phyloP scores from a whole-genome alignment of 2,113 vertebrate species.

The Pangasianodon hypophthalmus region DNA sequence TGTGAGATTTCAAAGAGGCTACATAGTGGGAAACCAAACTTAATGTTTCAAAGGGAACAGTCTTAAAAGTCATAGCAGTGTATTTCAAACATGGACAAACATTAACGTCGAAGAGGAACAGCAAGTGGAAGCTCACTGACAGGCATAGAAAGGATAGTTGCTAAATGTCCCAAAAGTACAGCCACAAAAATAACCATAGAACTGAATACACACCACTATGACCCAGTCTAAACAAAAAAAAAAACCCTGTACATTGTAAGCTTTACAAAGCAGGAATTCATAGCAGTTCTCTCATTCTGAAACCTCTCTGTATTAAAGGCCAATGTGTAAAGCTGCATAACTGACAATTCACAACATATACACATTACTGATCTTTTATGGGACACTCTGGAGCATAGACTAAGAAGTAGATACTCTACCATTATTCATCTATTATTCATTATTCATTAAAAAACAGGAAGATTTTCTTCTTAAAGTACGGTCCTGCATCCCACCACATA shows the following conservation, averaged over 20 bases:
- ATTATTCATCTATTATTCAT: too few relatives aligned
- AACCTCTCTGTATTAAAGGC: not conserved
- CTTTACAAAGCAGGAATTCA: too few relatives aligned
- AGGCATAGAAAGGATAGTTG: not conserved
- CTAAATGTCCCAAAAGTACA: not conserved
- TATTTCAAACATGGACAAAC: not conserved
- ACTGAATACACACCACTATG: not conserved
- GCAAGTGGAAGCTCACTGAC: not conserved
- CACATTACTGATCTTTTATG: not conserved
- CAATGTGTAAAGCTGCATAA: not conserved
- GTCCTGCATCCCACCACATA: not conserved
- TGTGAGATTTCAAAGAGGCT: not conserved
- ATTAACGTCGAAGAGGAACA: not conserved
- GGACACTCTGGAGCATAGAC: too few relatives aligned
- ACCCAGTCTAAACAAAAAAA: not conserved
- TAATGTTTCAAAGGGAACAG: not conserved
- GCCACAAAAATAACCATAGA: not conserved
- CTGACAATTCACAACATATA: not conserved
- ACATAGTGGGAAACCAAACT: not conserved
- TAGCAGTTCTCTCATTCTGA: not conserved
- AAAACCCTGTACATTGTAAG: too few relatives aligned
- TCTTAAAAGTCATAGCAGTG: not conserved
- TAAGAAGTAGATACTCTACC: too few relatives aligned
- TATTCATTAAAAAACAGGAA: not conserved
- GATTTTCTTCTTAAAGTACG: not conserved